A percentile compares a stretch with the other conserved stretches of the same genome.
phyloP scores from a whole-genome alignment of 2,888 invertebrate species.

The Globia sparganii region DNA sequence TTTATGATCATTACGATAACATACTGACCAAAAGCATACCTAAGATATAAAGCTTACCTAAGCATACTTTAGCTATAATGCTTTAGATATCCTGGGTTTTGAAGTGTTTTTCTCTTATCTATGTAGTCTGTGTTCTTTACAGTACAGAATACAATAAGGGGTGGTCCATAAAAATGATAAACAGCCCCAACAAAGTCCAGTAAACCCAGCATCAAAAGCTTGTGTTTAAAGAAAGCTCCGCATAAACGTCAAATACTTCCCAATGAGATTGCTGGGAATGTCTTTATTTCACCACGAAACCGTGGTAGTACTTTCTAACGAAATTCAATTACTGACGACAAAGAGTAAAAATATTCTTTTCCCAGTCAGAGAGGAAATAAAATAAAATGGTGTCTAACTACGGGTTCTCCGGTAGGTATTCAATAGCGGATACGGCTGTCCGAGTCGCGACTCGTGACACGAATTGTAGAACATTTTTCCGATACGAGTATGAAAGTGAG shows the following conservation, averaged over 20 bases:
- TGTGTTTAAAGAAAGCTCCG: slow-evolving; percentile 33
- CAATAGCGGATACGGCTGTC: slow-evolving; percentile 72
- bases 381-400: slow-evolving; percentile 80
- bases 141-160: slow-evolving; percentile 6
- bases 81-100: background rate
- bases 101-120: background rate
- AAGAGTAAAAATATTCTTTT: slow-evolving; percentile 80
- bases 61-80: background rate
- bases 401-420: slow-evolving; percentile 72
- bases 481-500: slow-evolving; percentile 69
- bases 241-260: slow-evolving; percentile 58
- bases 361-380: slow-evolving; percentile 71
- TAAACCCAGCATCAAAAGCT: slow-evolving; percentile 37
- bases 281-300: slow-evolving; percentile 68
- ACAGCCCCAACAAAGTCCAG: slow-evolving; percentile 27
- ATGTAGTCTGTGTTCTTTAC: too few relatives aligned
- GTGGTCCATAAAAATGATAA: slow-evolving; percentile 34
- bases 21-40: too few relatives aligned
- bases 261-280: slow-evolving; percentile 58
- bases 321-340: slow-evolving; percentile 82
- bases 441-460: slow-evolving; percentile 73
- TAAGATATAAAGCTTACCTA: too few relatives aligned
- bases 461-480: slow-evolving; percentile 73
- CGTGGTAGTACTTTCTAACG: slow-evolving; percentile 74
- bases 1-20: too few relatives aligned